Evolutionary conservation across 2,113 vertebrate genomes (phyloP), one percentile per base, ranked within the genome.

Genomic region (Calypte anna): DNA sequence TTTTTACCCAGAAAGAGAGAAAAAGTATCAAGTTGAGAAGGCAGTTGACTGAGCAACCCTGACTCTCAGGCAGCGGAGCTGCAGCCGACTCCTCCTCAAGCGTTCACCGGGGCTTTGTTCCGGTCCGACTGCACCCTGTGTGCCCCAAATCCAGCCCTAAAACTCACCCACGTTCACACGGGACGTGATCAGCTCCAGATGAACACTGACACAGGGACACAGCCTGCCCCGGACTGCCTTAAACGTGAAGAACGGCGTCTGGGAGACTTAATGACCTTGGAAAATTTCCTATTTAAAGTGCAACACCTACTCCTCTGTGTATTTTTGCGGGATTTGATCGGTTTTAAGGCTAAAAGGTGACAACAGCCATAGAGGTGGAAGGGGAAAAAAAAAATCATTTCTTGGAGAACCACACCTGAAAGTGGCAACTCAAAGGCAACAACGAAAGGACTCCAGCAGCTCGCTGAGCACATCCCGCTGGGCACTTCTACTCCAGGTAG

Each of bases 281-380:
- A 91, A 77, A 67, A 21, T 7, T 43, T 31, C 15, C 2, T 9
- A 25, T 7, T 13, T 2, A 59, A 51, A 84, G 54, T 1, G 9
- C 23, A 80, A 66, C 15, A 19, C 1, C 16, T 1, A 0, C 10
- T 33, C 24, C 23, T 46, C 12, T 22, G 12, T 9, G 24, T 15
- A 14, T 7, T 62, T 59, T 7, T 10, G 19, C 11, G 23, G 36
- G 9, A 18, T 88, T 83, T 43, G n/a, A 33, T 25, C 14, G 27
- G 3, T 84, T 81, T 46, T 55, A 25, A 78, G 90, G 13, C 13
- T 82, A 64, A 46, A 74, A 74, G 46, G 17, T 2, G 14, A 12
- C 16, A 50, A 58, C 6, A 18, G 27, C 19, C 16, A 50, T 1
- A 44, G 24, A 27, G 14, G 4, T 1, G 6, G 19, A 53, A 68